phyloP scores from a whole-genome alignment of 2,113 vertebrate genomes.

The Pomatostomus ruficeps region DNA sequence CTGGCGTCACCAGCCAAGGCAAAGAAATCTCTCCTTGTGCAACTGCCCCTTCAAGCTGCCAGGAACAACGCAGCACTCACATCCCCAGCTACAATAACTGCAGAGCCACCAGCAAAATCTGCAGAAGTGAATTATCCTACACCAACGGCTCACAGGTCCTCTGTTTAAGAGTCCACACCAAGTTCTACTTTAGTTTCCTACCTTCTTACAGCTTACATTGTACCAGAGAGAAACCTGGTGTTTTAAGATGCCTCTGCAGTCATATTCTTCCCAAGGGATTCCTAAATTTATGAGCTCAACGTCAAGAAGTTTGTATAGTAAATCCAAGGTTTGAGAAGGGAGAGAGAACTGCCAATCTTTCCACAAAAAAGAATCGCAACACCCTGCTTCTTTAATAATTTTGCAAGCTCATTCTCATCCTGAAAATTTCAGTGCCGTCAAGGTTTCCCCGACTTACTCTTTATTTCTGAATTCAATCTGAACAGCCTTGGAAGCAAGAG shows the following conservation, averaged over 20 bases:
- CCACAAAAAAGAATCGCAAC: fast-evolving
- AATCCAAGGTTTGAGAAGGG: not conserved
- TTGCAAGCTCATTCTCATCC: not conserved
- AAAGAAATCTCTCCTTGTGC: not conserved
- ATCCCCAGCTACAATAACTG: not conserved
- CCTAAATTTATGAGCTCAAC: not conserved
- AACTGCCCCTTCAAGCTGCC: not conserved
- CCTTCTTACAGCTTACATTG: not conserved
- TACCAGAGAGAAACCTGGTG: not conserved
- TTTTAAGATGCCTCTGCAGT: not conserved
- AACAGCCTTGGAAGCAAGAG: constrained; percentile 1
- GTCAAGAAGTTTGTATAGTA: not conserved
- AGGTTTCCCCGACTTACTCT: not conserved
- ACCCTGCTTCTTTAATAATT: not conserved
- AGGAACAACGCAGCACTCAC: not conserved
- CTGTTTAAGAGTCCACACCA: not conserved
- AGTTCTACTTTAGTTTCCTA: not conserved
- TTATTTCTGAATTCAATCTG: not conserved
- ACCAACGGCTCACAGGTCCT: not conserved
- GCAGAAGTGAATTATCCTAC: not conserved
- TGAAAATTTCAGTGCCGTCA: not conserved
- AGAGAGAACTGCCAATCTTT: not conserved
- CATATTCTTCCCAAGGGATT: not conserved
- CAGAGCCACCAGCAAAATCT: not conserved
- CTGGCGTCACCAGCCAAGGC: not conserved